Percentiles rank a stretch among this genome's conserved stretches.
Evolutionary conservation across 2,797 vertebrate genomes (phyloP).

Genomic region (Argya squamiceps): DNA sequence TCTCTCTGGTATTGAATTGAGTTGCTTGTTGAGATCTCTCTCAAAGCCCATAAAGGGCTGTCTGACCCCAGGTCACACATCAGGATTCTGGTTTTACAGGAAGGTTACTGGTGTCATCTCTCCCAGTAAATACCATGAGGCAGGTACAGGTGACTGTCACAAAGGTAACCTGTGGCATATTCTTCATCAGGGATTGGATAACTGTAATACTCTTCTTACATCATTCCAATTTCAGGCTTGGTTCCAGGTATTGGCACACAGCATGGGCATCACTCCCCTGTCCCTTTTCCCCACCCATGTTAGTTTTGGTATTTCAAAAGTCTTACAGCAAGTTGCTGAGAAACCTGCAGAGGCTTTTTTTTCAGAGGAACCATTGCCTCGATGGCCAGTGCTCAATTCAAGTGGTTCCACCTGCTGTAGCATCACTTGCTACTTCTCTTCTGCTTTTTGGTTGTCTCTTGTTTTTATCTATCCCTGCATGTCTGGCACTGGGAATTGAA

Average conservation of each 20-base stretch:
- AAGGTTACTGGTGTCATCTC: neutral
- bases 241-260: neutral
- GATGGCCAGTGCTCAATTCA: rapidly evolving
- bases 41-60: neutral
- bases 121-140: neutral
- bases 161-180: neutral
- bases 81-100: neutral
- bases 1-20: neutral
- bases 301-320: neutral
- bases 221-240: neutral
- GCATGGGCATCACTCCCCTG: neutral
- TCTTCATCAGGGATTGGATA: neutral
- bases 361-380: neutral
- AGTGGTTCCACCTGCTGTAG: neutral
- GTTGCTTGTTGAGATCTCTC: neutral
- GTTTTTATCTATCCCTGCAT: neutral
- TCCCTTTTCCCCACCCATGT: neutral
- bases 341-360: neutral
- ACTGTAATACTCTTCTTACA: neutral
- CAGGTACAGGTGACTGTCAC: neutral
- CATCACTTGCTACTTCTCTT: neutral
- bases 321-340: neutral
- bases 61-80: neutral
- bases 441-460: neutral
- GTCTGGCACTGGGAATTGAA: neutral